phyloP scores from a whole-genome alignment of 2,888 invertebrate genomes.

The Drosophila affinis region DNA sequence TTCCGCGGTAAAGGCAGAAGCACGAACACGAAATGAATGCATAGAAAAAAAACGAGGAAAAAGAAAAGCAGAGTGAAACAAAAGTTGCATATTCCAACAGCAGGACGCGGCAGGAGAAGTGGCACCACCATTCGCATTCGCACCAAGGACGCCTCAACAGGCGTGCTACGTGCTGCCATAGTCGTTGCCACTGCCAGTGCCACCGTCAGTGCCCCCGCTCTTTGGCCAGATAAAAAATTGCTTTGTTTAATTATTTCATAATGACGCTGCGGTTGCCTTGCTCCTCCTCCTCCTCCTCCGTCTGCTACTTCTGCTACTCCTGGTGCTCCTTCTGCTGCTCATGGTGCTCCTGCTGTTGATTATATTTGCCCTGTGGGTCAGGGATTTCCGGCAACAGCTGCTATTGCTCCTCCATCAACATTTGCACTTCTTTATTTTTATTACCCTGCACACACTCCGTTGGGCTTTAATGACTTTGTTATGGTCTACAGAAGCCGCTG shows the following conservation, averaged over 20 bases:
- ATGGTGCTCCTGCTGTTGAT: slow-evolving; percentile 55
- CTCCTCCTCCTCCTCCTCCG: slow-evolving; percentile 16
- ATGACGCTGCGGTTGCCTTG: slow-evolving; percentile 70
- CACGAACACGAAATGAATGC: slow-evolving; percentile 66
- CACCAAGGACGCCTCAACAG: slow-evolving; percentile 67
- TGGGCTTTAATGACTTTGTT: slow-evolving; percentile 46
- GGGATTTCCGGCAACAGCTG: slow-evolving; percentile 69
- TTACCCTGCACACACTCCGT: slow-evolving; percentile 44
- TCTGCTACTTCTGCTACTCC: slow-evolving; percentile 23
- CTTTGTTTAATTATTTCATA: slow-evolving; percentile 80
- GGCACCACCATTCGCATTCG: slow-evolving; percentile 5
- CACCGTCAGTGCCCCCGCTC: slow-evolving; percentile 11
- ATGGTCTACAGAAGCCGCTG: slow-evolving; percentile 7
- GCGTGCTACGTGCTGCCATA: slow-evolving; percentile 40
- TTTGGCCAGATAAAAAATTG: slow-evolving; percentile 63
- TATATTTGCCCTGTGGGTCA: slow-evolving; percentile 75
- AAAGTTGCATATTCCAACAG: slow-evolving; percentile 26
- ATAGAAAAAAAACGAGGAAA: slow-evolving; percentile 63
- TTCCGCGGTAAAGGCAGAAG: slow-evolving; percentile 59
- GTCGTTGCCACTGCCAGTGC: not conserved
- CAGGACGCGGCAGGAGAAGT: not conserved
- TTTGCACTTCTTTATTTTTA: slow-evolving; percentile 54
- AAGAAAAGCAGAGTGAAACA: slow-evolving; percentile 32
- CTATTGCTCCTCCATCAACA: slow-evolving; percentile 47
- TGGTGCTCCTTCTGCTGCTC: slow-evolving; percentile 14